A percentile compares a stretch with the other conserved stretches of the same genome.
Evolutionary conservation across 2,113 vertebrate species (phyloP).

Genomic region (Nasalis larvatus): DNA sequence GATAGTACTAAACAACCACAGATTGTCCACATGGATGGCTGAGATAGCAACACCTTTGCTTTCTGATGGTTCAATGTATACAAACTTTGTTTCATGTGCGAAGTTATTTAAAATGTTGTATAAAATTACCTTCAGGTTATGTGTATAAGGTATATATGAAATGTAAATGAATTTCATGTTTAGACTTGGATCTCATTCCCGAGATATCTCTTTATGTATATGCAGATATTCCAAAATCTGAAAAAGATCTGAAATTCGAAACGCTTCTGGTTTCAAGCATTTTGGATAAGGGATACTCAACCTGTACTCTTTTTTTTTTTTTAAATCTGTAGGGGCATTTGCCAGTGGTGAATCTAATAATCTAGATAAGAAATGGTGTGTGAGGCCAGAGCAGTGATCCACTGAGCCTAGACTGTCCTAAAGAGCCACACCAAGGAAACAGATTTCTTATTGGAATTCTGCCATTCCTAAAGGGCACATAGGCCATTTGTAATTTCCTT

Average conservation of each 20-base stretch:
- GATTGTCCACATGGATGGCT: background rate
- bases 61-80: background rate
- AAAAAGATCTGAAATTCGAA: background rate
- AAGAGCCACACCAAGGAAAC: background rate
- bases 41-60: background rate
- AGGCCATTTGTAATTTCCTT: background rate
- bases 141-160: background rate
- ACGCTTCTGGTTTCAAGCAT: background rate
- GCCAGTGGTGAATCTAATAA: constrained; percentile 7
- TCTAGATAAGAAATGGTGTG: background rate
- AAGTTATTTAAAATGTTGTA: background rate
- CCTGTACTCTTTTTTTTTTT: background rate
- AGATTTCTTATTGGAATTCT: background rate
- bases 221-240: background rate
- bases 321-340: background rate
- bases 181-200: background rate
- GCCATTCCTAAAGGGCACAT: background rate
- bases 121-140: background rate
- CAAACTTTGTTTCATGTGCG: background rate
- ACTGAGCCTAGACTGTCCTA: background rate
- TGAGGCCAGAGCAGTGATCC: background rate
- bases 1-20: background rate
- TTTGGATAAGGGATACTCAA: background rate
- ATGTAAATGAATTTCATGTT: too few species aligned
- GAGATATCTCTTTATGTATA: background rate